These are phyloP conservation scores for Eupithecia dodoneata DNA, from an alignment of 2,888 invertebrate genomes.

Conservation along the genomic window DNA sequence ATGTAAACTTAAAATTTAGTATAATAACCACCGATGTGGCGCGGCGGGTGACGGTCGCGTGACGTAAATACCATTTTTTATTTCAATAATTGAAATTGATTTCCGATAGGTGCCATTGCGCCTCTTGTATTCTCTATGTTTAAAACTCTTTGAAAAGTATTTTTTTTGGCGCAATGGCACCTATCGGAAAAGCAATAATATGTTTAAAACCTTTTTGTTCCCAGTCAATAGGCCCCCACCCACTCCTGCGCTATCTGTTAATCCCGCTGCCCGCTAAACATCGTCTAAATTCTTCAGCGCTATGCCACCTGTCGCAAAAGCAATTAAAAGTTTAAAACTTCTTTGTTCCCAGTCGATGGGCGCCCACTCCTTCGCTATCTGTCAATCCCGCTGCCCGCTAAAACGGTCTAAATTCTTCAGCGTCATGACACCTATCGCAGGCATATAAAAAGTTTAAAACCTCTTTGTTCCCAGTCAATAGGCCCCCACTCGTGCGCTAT, in stretches of 20 bases:
- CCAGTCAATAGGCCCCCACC: conserved; percentile 54
- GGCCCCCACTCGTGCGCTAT: conserved; percentile 59
- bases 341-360: conserved; percentile 53
- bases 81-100: too few species aligned
- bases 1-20: conserved; percentile 40
- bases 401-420: neutral
- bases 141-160: neutral
- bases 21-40: neutral
- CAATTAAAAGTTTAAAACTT: too few species aligned
- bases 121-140: too few species aligned
- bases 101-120: too few species aligned
- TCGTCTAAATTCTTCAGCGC: neutral
- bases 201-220: neutral
- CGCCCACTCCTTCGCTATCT: conserved; percentile 56
- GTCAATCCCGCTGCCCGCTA: conserved; percentile 56
- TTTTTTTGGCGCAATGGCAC: neutral
- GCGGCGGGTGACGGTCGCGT: neutral
- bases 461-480: conserved; percentile 47
- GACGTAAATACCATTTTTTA: neutral
- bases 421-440: neutral
- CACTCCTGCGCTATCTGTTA: conserved; percentile 60
- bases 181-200: too few species aligned
- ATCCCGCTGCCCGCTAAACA: conserved; percentile 52
- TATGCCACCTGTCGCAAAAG: too few species aligned
- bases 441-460: neutral